phyloP scores from a whole-genome alignment of 2,113 vertebrate species.

The Tursiops truncatus region DNA sequence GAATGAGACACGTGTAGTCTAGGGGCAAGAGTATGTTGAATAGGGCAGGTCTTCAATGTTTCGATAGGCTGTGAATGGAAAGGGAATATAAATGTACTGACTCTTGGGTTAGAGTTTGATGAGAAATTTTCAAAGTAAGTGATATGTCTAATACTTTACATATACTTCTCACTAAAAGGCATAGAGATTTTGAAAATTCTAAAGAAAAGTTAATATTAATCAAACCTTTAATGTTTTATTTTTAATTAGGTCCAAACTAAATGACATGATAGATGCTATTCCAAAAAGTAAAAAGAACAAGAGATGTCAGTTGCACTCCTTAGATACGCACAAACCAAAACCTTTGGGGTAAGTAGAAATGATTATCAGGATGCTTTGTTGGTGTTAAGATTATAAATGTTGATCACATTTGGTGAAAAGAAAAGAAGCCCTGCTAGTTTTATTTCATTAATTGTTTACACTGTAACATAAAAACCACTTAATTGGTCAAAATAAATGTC shows the following conservation, averaged over 20 bases:
- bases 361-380: conserved; percentile 35
- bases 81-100: not conserved
- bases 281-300: conserved; percentile 99
- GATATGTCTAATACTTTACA: conserved; percentile 19
- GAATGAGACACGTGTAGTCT: not conserved
- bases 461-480: not conserved
- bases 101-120: conserved; percentile 22
- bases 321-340: conserved; percentile 98
- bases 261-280: conserved; percentile 96
- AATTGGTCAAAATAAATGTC: conserved; percentile 47
- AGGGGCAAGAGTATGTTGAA: not conserved
- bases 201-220: conserved; percentile 23
- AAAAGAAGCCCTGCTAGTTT: not conserved
- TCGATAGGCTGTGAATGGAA: not conserved
- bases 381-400: conserved; percentile 51
- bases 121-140: conserved; percentile 28
- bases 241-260: conserved; percentile 93
- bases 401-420: conserved; percentile 44
- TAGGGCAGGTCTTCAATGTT: not conserved
- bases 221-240: conserved; percentile 45
- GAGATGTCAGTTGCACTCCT: conserved; percentile 96
- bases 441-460: conserved; percentile 41
- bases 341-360: conserved; percentile 93
- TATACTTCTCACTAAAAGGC: not conserved
- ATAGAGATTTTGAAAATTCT: conserved; percentile 39